Evolutionary conservation across 1,140 invertebrate genomes (phyloP).

Genomic region (Berghia stephanieae): DNA sequence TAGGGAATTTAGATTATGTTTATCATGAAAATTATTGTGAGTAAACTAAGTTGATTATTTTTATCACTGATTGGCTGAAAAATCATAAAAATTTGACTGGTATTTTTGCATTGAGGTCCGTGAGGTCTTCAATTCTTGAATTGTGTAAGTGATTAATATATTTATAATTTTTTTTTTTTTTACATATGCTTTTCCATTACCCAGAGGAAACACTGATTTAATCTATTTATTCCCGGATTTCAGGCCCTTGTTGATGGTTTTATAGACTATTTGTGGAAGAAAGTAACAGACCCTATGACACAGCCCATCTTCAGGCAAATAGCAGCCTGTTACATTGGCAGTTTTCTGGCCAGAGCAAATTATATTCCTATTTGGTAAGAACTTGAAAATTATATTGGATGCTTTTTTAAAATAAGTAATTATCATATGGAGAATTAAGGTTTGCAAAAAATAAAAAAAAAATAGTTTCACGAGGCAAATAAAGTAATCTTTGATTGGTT

Average conservation of each 20-base stretch:
- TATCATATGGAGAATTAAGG: no score
- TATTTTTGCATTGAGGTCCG: no score
- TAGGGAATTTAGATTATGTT: no score
- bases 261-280: constrained; percentile 79
- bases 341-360: constrained; percentile 77
- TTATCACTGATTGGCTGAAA: no score
- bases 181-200: neutral
- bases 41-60: no score
- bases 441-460: no score
- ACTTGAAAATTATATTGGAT: neutral
- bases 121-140: no score
- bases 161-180: neutral
- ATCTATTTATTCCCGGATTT: constrained; percentile 39
- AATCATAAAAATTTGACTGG: no score
- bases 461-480: no score
- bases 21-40: no score
- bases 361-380: constrained; percentile 76
- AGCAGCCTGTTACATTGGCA: constrained; percentile 79
- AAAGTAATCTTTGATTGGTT: no score
- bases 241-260: constrained; percentile 74
- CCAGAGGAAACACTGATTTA: no score
- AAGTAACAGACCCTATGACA: constrained; percentile 75
- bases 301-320: constrained; percentile 76
- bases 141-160: neutral
- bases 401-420: constrained; percentile 1